Evolutionary conservation across 2,888 invertebrate genomes (phyloP).

Genomic region (Agriopis aurantiaria): DNA sequence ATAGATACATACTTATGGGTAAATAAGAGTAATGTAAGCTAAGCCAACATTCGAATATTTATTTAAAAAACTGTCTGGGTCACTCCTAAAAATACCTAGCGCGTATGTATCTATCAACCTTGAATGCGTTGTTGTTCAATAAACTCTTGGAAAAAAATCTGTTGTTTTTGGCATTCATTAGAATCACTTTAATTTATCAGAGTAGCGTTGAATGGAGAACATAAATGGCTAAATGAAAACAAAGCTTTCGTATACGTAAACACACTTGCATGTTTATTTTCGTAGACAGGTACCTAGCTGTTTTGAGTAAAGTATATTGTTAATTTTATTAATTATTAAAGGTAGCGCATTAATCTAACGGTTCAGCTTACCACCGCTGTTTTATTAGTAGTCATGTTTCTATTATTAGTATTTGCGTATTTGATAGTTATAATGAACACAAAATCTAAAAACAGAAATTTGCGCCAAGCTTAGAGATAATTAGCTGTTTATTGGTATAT

Average conservation of each 20-base stretch:
- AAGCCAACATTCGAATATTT: background rate
- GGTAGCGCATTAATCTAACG: background rate
- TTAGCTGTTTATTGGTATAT: too few species aligned
- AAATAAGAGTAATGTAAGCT: background rate
- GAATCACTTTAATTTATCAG: slow-evolving; percentile 24
- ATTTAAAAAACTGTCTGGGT: background rate
- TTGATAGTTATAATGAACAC: too few species aligned
- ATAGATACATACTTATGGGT: background rate
- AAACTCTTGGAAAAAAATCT: slow-evolving; percentile 11
- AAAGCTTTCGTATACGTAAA: background rate
- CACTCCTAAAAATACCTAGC: slow-evolving; percentile 4
- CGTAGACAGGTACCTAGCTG: background rate
- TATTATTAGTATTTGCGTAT: too few species aligned
- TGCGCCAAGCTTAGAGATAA: too few species aligned
- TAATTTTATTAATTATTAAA: background rate
- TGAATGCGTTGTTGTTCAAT: slow-evolving; percentile 6
- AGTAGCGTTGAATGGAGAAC: slow-evolving; percentile 23
- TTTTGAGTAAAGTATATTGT: slow-evolving; percentile 1
- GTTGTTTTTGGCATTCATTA: slow-evolving; percentile 14
- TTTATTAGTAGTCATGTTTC: too few species aligned
- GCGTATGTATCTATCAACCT: background rate
- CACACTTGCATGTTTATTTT: background rate
- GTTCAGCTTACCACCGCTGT: background rate
- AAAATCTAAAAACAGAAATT: too few species aligned
- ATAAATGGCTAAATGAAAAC: slow-evolving; percentile 20